Base-by-base conservation (phyloP, 2,888 invertebrate species). In the Drosophila histrio region DNA sequence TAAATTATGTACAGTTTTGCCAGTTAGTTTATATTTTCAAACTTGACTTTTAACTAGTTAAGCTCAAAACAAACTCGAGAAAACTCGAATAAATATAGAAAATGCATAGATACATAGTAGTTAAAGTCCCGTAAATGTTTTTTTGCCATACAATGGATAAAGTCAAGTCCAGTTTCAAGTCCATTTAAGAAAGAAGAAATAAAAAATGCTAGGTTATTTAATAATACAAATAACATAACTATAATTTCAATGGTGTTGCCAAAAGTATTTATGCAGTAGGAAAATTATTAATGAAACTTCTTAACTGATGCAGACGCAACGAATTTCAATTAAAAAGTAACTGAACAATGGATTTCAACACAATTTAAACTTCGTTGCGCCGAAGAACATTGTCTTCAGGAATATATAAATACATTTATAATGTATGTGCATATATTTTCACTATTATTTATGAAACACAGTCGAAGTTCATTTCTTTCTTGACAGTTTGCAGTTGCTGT, bases 371-470 rank as follows among this genome's bases (percentile, higher is more conserved):
- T 50, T 50, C n/a, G 44, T 38, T 26, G 26, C 9, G 30, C 46
- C 19, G 9, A 28, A 21, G 28, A 3, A 7, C 17, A 49, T 8
- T 50, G 19, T 50, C 36, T 26, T 6, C 26, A 15, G 34, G 15
- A 36, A 22, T 17, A 36, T 17, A 52, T 28, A 52, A 26, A 52
- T 52, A 38, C 50, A 46, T 28, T 28, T 26, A 19, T 52, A 52
- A 52, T 52, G 13, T 38, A 52, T 52, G 50, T 38, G 50, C 50
- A 52, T 52, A 52, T 19, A 52, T 38, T 38, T 52, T 26, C 38
- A 36, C 50, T 52, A 52, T 38, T 52, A 54, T 54, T 54, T 54
- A 54, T 54, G 54, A 17, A 44, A 22, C 50, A 38, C 50, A 50
- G 43, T 32, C 22, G 22, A 54, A 44, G 44, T 30, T 54, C 22